Evolutionary conservation across 2,797 vertebrate species (phyloP).

Genomic region (Todus mexicanus): DNA sequence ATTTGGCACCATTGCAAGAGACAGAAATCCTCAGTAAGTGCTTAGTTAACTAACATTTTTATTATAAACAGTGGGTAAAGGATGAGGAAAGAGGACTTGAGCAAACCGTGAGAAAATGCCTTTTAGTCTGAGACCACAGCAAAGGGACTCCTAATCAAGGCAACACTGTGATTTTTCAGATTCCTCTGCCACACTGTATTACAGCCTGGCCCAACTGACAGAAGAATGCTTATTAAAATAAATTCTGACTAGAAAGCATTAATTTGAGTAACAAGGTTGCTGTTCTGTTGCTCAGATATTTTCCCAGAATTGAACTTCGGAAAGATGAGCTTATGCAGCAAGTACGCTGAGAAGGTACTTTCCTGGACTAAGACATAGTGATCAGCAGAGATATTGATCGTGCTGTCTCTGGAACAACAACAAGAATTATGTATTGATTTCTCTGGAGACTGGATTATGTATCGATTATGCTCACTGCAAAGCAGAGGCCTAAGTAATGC

Average conservation of each 20-base stretch:
- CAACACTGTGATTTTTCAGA: slow-evolving; percentile 22
- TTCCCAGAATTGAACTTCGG: slow-evolving; percentile 19
- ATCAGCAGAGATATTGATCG: slow-evolving; percentile 34
- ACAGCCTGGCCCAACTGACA: background rate
- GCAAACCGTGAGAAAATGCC: slow-evolving; percentile 60
- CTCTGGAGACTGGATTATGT: slow-evolving; percentile 49
- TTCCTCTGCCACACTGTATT: background rate
- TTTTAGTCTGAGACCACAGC: slow-evolving; percentile 39
- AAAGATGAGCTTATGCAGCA: slow-evolving; percentile 22
- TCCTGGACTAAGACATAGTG: slow-evolving; percentile 17
- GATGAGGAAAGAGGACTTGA: slow-evolving; percentile 33
- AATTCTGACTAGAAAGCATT: slow-evolving; percentile 23
- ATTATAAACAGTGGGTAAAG: slow-evolving; percentile 59
- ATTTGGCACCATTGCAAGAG: slow-evolving; percentile 10
- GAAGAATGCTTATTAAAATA: slow-evolving; percentile 21
- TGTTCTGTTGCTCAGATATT: background rate
- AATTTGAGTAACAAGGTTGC: slow-evolving; percentile 4
- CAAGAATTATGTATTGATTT: slow-evolving; percentile 59
- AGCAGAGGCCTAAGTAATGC: slow-evolving; percentile 34
- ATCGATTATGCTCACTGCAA: slow-evolving; percentile 27
- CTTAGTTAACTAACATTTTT: slow-evolving; percentile 59
- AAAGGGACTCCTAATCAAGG: slow-evolving; percentile 33
- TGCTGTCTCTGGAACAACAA: slow-evolving; percentile 33
- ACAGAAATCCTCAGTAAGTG: slow-evolving; percentile 29
- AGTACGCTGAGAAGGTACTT: slow-evolving; percentile 8